Evolutionary conservation across 1,140 invertebrate species (phyloP).

Genomic region (Ceratosolen solmsi): DNA sequence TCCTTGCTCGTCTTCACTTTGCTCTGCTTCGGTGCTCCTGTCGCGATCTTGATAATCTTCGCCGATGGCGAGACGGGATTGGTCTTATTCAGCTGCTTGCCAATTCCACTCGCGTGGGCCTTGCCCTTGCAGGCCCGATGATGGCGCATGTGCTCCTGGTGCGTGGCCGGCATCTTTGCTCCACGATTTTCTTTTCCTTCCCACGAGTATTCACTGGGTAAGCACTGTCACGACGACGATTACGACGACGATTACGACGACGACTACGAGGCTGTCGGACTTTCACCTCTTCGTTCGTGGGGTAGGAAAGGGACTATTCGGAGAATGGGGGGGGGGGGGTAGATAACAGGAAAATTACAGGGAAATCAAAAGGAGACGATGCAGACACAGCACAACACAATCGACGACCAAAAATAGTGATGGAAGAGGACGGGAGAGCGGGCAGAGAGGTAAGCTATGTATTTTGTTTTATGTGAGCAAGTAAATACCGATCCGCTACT

Average conservation of each 20-base stretch:
- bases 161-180: slow-evolving; percentile 73
- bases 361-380: not conserved
- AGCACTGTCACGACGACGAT: too few species aligned
- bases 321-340: not conserved
- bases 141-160: slow-evolving; percentile 74
- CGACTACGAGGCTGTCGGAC: not conserved
- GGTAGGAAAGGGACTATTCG: too few species aligned
- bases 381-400: not conserved
- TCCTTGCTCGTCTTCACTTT: slow-evolving; percentile 42
- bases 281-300: slow-evolving; percentile 1
- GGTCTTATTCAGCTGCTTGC: slow-evolving; percentile 64
- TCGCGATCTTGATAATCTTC: slow-evolving; percentile 45
- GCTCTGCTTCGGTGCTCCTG: slow-evolving; percentile 35
- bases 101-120: slow-evolving; percentile 79
- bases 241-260: too few species aligned
- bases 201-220: not conserved
- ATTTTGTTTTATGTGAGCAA: not conserved
- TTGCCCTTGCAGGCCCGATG: slow-evolving; percentile 82
- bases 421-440: not conserved
- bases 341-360: not conserved
- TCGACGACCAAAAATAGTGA: not conserved
- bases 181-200: not conserved
- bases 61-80: slow-evolving; percentile 6
- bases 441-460: not conserved
- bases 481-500: not conserved